These are phyloP conservation scores for Aphaenogaster rudis DNA, from an alignment of 1,140 invertebrate genomes.

Conservation along the genomic window DNA sequence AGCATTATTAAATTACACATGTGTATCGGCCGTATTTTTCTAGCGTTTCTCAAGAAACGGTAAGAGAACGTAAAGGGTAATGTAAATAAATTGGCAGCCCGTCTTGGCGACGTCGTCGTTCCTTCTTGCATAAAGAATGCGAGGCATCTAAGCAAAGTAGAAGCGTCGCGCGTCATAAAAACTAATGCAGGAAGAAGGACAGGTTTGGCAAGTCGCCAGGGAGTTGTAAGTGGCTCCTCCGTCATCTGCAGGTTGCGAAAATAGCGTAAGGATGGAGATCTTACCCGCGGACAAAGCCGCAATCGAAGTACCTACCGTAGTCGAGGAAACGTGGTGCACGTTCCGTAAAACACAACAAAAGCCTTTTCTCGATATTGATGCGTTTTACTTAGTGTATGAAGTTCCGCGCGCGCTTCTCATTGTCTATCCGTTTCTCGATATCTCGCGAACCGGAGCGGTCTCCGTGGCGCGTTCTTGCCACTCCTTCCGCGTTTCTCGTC, in stretches of 20 bases:
- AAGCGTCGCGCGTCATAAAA: conserved; percentile 39
- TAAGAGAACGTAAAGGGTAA: conserved; percentile 24
- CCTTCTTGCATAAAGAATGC: conserved; percentile 35
- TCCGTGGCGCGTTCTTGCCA: not conserved
- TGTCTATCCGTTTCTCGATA: conserved; percentile 16
- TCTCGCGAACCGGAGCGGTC: not conserved
- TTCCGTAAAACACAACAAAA: not conserved
- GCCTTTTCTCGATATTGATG: not conserved
- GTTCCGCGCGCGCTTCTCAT: not conserved
- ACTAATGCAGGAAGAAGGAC: conserved; percentile 48
- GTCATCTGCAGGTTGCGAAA: conserved; percentile 63
- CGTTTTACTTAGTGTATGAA: not conserved
- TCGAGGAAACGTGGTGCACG: not conserved
- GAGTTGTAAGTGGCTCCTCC: conserved; percentile 71
- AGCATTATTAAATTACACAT: conserved; percentile 9
- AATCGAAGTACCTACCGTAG: not conserved
- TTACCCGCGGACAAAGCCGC: not conserved
- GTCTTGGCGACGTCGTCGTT: conserved; percentile 42
- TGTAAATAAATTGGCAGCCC: conserved; percentile 26
- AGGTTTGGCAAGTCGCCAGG: conserved; percentile 73
- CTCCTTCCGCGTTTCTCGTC: not conserved
- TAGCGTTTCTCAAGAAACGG: conserved; percentile 66
- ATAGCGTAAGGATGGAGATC: conserved; percentile 49
- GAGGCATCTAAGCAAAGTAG: conserved; percentile 44
- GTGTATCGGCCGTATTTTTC: not conserved